A percentile compares a stretch with the other conserved stretches of the same genome.
These are phyloP conservation scores for Sebastes dallii DNA, from an alignment of 2,797 vertebrate genomes.

Conservation along the genomic window DNA sequence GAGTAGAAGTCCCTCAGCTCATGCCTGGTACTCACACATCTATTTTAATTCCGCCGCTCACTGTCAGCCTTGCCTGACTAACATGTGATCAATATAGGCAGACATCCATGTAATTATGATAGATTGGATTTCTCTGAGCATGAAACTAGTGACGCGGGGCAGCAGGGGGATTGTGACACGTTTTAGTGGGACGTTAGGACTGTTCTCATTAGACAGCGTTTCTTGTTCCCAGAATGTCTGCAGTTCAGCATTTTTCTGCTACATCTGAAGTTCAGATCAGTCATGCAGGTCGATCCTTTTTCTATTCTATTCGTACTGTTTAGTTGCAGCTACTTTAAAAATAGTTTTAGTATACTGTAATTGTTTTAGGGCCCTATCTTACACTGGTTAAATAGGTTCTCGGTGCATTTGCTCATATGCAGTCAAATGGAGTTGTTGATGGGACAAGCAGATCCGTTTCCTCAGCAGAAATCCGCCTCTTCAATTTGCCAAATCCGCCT, in stretches of 20 bases:
- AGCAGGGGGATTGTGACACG: constrained; percentile 56
- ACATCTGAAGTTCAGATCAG: neutral
- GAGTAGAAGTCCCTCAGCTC: constrained; percentile 71
- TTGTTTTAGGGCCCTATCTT: no score
- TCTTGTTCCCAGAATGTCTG: constrained; percentile 1
- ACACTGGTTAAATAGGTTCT: no score
- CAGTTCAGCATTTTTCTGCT: neutral
- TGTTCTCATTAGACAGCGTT: constrained; percentile 55
- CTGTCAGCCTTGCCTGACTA: constrained; percentile 77
- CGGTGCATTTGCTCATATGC: no score
- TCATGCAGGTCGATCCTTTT: neutral
- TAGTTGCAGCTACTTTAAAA: neutral
- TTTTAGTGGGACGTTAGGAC: constrained; percentile 49
- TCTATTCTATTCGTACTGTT: neutral
- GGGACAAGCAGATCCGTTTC: no score
- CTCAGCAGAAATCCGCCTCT: no score
- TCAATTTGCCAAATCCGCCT: no score
- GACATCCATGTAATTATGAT: constrained; percentile 80
- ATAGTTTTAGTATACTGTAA: neutral
- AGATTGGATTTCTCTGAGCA: constrained; percentile 76
- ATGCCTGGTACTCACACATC: constrained; percentile 68
- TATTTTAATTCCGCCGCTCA: constrained; percentile 76
- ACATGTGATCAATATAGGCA: constrained; percentile 81
- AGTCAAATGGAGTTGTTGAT: no score
- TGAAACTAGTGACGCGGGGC: constrained; percentile 56